phyloP scores from a whole-genome alignment of 2,113 vertebrate species.

The Lepus timidus region DNA sequence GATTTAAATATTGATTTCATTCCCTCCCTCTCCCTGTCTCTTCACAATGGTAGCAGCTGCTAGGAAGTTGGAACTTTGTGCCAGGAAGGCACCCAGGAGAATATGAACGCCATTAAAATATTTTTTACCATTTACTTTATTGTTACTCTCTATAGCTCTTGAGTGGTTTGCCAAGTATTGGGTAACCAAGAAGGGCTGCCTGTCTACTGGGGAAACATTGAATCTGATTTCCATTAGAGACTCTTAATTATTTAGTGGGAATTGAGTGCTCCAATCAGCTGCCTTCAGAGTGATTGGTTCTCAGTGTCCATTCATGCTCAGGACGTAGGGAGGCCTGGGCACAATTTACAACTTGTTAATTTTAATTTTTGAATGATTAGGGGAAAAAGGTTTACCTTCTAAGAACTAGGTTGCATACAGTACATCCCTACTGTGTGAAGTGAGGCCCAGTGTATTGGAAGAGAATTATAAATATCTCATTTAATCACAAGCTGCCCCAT shows the following conservation, averaged over 20 bases:
- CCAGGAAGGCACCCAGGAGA: slow-evolving; percentile 79
- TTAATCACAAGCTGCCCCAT: slow-evolving; percentile 28
- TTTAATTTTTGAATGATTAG: slow-evolving; percentile 23
- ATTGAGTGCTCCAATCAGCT: slow-evolving; percentile 73
- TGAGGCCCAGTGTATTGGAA: not conserved
- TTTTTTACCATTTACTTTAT: slow-evolving; percentile 82
- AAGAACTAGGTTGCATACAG: slow-evolving; percentile 11
- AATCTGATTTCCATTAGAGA: slow-evolving; percentile 88
- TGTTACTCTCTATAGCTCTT: slow-evolving; percentile 76
- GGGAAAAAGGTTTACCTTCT: not conserved
- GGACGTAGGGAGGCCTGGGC: fast-evolving
- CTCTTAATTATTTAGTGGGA: slow-evolving; percentile 90
- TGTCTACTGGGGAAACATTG: not conserved
- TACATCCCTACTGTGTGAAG: not conserved
- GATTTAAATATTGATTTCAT: slow-evolving; percentile 84
- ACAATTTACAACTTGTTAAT: not conserved
- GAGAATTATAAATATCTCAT: not conserved
- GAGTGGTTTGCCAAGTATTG: slow-evolving; percentile 72
- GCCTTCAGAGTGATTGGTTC: slow-evolving; percentile 66
- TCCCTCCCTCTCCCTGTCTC: slow-evolving; percentile 26
- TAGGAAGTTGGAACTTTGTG: slow-evolving; percentile 73
- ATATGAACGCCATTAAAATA: slow-evolving; percentile 75
- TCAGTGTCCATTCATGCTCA: slow-evolving; percentile 65
- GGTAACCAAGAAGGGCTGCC: slow-evolving; percentile 66
- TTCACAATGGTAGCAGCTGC: slow-evolving; percentile 67